phyloP scores from a whole-genome alignment of 2,113 vertebrate genomes.

The Macaca mulatta region DNA sequence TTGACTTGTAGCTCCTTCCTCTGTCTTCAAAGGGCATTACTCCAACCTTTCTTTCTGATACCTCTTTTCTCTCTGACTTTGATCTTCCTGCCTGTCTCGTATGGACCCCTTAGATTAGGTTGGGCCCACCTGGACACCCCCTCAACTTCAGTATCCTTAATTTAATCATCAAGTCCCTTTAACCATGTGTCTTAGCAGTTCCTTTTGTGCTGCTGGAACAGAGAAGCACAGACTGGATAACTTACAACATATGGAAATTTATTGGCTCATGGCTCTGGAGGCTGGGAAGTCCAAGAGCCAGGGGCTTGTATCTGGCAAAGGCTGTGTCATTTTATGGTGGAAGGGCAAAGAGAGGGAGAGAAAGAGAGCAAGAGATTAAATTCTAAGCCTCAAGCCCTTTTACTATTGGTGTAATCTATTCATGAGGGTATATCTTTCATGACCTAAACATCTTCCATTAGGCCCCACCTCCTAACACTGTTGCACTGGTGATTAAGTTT shows the following conservation, averaged over 20 bases:
- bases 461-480: not conserved
- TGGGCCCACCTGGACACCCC: not conserved
- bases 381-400: not conserved
- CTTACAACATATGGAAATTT: not conserved
- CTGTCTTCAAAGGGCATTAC: not conserved
- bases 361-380: not conserved
- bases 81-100: not conserved
- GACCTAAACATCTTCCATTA: not conserved
- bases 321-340: not conserved
- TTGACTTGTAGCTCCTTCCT: not conserved
- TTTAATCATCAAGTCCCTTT: not conserved
- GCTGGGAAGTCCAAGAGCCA: not conserved
- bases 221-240: not conserved
- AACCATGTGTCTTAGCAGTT: not conserved
- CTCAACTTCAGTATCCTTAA: not conserved
- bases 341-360: not conserved
- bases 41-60: not conserved
- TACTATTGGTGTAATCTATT: not conserved
- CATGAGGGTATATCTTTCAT: not conserved
- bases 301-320: not conserved
- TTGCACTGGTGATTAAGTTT: not conserved
- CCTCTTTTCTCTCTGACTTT: not conserved
- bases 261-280: not conserved
- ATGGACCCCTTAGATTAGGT: not conserved
- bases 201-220: not conserved